Evolutionary conservation across 1,140 invertebrate species (phyloP), one percentile per base, ranked within the genome.

Genomic region (Mercenaria mercenaria): DNA sequence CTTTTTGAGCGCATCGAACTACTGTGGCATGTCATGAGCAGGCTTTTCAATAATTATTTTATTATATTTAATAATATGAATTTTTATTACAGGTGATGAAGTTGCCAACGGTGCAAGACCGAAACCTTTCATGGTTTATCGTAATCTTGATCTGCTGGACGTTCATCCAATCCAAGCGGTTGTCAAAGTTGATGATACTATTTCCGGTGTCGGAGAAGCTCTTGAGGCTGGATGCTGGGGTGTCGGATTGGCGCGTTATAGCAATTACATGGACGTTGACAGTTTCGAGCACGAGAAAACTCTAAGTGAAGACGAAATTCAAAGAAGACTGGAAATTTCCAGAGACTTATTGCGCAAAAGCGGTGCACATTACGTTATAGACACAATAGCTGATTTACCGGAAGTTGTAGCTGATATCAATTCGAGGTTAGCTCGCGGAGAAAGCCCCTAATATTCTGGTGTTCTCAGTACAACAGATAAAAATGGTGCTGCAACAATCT

Each of bases 41-140:
- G n/a, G n/a, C n/a, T n/a, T n/a, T n/a, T n/a, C n/a, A n/a, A n/a
- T n/a, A n/a, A n/a, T n/a, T n/a, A n/a, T n/a, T n/a, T 47, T 47
- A 15, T 47, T 47, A 15, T 47, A 8, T 47, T 47, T 47, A 8
- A 15, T 8, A 47, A 47, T 47, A 47, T 47, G 15, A 47, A 8
- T 47, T 47, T 23, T 72, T 69, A 47, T 13, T 72, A 50, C 47
- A 87, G 84, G 95, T 2, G 96, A 96, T 90, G 96, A 96, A 89
- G 96, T 96, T n/a, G 76, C 91, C 6, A 90, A 95, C 52, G 94
- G 94, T 41, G 94, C 94, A 3, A 93, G 96, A 26, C 96, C 96
- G n/a, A 95, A 95, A 85, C 96, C 96, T 3, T 95, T 94, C 90
- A 96, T 96, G 96, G 90, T 96, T 18, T 96, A 96, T 90, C 90